These are phyloP conservation scores for Ctena decussata DNA, from an alignment of 2,888 invertebrate species.

Conservation along the genomic window DNA sequence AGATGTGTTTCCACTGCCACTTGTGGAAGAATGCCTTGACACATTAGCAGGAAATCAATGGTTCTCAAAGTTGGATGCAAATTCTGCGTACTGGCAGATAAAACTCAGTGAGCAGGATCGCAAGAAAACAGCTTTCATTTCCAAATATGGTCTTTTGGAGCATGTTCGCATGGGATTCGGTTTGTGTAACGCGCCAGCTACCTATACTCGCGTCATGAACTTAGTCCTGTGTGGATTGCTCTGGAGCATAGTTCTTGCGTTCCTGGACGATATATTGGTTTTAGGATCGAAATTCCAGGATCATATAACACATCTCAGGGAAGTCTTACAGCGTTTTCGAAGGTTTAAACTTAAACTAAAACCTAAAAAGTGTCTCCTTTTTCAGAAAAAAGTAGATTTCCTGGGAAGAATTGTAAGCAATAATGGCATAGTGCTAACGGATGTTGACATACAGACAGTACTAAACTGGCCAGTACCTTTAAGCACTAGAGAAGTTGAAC, in stretches of 20 bases:
- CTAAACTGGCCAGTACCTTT: not conserved
- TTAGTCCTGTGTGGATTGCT: not conserved
- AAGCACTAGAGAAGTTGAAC: not conserved
- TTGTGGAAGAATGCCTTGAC: constrained; percentile 50
- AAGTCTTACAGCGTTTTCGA: not conserved
- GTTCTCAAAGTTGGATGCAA: constrained; percentile 58
- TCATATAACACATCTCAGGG: not conserved
- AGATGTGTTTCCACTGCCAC: constrained; percentile 20
- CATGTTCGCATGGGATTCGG: not conserved
- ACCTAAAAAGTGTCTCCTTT: not conserved
- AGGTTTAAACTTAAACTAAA: not conserved
- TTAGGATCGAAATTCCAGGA: not conserved
- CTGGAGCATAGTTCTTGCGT: not conserved
- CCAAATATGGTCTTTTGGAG: not conserved
- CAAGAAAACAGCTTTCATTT: constrained; percentile 43
- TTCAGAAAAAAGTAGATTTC: not conserved
- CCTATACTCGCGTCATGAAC: not conserved
- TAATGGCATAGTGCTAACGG: not conserved
- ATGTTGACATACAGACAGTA: not conserved
- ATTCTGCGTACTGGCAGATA: constrained; percentile 54
- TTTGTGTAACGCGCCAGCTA: not conserved
- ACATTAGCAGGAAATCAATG: constrained; percentile 40
- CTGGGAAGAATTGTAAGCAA: not conserved
- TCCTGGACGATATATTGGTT: not conserved
- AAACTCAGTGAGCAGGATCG: constrained; percentile 35